Evolutionary conservation across 2,113 vertebrate genomes (phyloP), one percentile per base, ranked within the genome.

Genomic region (Myotis brandtii): DNA sequence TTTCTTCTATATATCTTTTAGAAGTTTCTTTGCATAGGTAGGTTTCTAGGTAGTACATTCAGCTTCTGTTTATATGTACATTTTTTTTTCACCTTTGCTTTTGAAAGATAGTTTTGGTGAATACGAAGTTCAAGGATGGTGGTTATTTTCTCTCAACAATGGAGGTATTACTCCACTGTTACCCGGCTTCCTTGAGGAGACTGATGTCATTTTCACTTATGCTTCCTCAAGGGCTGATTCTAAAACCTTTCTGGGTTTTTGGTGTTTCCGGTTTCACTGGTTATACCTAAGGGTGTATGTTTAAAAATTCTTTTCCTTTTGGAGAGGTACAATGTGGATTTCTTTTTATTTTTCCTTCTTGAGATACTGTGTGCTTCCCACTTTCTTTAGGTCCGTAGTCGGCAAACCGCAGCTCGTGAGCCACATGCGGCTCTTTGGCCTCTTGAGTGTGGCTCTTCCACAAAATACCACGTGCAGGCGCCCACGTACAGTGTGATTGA

Each of bases 41-140:
- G 9, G n/a, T 80, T 17, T 69, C 17, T 50, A 37, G 46, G 46
- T 66, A 66, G 43, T 56, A 86, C 54, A 48, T 21, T 37, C 37
- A 72, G 37, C 67, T 91, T 34, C 62, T 93, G 37, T 79, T 86
- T 90, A 88, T 46, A 52, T 14, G 5, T 72, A 37, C 6, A 34
- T 84, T 66, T 37, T 76, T 70, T 64, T 70, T 64, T 83, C 52
- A 76, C 50, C 40, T 18, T 77, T 77, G 50, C 54, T 64, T 94
- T 79, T 77, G 37, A 94, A 88, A 92, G 25, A 88, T 4, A 91
- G 25, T 72, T 93, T 93, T 84, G 37, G 11, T 93, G 32, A 67
- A 59, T 56, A 48, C 0, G 3, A 64, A 88, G 66, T 30, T 86
- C n/a, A 70, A 86, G 30, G 50, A 34, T 69, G 50, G 56, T 16